Evolutionary conservation across 92 coral and sea anemone species (phyloP), one percentile per base, ranked within the genome.

Genomic region (Pocillopora meandrina): DNA sequence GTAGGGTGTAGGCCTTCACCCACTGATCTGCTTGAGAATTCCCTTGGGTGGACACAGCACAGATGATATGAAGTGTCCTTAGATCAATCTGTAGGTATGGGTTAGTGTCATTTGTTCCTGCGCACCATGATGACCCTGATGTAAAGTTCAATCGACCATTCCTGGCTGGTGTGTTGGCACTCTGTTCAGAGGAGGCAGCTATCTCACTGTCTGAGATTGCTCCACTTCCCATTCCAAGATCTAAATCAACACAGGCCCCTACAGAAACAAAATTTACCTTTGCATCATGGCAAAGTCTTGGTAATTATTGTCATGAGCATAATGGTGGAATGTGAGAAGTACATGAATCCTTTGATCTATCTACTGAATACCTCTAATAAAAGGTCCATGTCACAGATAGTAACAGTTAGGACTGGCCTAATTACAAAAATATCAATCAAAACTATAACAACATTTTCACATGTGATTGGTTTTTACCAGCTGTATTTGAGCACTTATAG

Each of bases 11-110:
- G 55, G 61, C 65, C 64, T 21, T 71, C 61, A 65, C 61, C 83
- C 83, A 79, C 69, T 79, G 73, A 64, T 79, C 83, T 49, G 52
- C 83, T 65, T 79, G 58, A 9, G 83, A 55, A 79, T 79, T 79
- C 63, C 83, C 83, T 35, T 79, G 83, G 36, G 83, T 79, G 17
- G 83, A 79, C 73, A 79, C 74, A 49, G 83, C 83, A 65, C 83
- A 79, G 63, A 79, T 31, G 71, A 79, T 65, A 55, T 79, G 73
- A 15, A 65, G 72, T 14, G 65, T 42, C 36, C 64, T 61, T 0
- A 79, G 83, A 66, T 79, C 83, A 52, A 79, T 65, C 61, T 79
- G 83, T 79, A 65, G 61, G 64, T 79, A 79, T 65, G 74, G 83
- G 16, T 64, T 79, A 65, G 49, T 16, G 16, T 79, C 83, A 65